Conservation (phyloP, 2,797 vertebrate genomes). For the Anas bernieri region DNA sequence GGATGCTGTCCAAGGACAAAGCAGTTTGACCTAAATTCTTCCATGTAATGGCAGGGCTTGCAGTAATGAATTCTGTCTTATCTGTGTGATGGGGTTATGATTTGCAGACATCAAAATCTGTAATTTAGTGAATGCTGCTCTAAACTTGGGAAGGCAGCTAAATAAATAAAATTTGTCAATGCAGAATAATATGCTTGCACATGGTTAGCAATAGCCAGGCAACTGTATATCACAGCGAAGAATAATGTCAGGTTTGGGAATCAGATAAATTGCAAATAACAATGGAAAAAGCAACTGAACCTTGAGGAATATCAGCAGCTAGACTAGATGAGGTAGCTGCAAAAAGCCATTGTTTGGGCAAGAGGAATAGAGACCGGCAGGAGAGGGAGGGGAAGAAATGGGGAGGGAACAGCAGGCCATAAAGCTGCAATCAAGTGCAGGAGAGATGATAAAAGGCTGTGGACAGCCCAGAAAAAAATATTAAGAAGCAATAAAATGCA, state of each 20-base stretch:
- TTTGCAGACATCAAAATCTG: slow-evolving; percentile 66
- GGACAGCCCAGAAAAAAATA: slow-evolving; percentile 46
- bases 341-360: background rate
- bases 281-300: slow-evolving; percentile 61
- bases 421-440: slow-evolving; percentile 28
- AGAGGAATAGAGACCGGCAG: background rate
- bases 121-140: slow-evolving; percentile 35
- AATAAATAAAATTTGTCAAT: slow-evolving; percentile 58
- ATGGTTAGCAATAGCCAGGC: slow-evolving; percentile 59
- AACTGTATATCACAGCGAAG: slow-evolving; percentile 12
- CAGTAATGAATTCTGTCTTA: slow-evolving; percentile 67
- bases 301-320: slow-evolving; percentile 58
- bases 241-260: slow-evolving; percentile 74
- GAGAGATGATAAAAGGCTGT: slow-evolving; percentile 40
- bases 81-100: slow-evolving; percentile 45
- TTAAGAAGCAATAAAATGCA: slow-evolving; percentile 64
- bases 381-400: background rate
- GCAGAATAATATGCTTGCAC: slow-evolving; percentile 42
- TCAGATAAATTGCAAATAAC: slow-evolving; percentile 78
- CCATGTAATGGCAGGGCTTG: background rate
- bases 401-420: background rate
- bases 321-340: slow-evolving; percentile 39
- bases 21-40: slow-evolving; percentile 56
- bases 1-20: slow-evolving; percentile 59
- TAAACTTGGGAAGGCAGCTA: slow-evolving; percentile 17